phyloP scores from a whole-genome alignment of 2,797 vertebrate genomes.

The Dromococcyx pavoninus region DNA sequence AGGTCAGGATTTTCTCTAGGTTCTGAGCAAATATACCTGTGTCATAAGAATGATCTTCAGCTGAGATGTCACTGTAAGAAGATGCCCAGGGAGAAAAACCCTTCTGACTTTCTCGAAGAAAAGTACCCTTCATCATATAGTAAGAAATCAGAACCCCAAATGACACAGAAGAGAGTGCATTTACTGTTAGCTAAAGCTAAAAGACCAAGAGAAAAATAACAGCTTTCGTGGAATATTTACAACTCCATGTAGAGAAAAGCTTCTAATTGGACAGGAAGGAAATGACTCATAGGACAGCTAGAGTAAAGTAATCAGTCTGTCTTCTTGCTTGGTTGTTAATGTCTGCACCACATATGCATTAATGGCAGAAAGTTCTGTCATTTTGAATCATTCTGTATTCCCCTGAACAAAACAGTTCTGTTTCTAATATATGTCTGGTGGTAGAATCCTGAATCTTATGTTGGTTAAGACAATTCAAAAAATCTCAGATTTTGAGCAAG shows the following conservation, averaged over 20 bases:
- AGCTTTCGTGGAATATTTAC: not conserved
- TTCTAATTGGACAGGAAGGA: not conserved
- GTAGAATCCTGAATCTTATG: not conserved
- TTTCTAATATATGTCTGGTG: not conserved
- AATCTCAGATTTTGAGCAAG: not conserved
- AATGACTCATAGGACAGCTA: not conserved
- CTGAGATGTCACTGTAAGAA: not conserved
- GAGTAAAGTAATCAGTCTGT: not conserved
- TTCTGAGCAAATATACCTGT: not conserved
- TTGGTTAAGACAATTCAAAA: not conserved
- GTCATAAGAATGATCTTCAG: not conserved
- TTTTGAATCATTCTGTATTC: not conserved
- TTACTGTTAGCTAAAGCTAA: not conserved
- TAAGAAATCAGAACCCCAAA: not conserved
- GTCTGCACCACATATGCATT: not conserved
- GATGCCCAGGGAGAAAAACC: not conserved
- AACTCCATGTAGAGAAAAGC: not conserved
- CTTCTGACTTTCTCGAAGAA: not conserved
- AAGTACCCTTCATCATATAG: not conserved
- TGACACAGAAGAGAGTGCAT: not conserved
- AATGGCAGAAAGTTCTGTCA: not conserved
- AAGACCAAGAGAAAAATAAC: not conserved
- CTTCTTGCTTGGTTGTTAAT: not conserved
- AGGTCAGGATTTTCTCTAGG: not conserved
- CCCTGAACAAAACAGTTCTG: not conserved